A percentile compares a stretch with the other conserved stretches of the same genome.
These are phyloP conservation scores for Spialia ferax DNA, from an alignment of 2,888 invertebrate species.

Conservation along the genomic window DNA sequence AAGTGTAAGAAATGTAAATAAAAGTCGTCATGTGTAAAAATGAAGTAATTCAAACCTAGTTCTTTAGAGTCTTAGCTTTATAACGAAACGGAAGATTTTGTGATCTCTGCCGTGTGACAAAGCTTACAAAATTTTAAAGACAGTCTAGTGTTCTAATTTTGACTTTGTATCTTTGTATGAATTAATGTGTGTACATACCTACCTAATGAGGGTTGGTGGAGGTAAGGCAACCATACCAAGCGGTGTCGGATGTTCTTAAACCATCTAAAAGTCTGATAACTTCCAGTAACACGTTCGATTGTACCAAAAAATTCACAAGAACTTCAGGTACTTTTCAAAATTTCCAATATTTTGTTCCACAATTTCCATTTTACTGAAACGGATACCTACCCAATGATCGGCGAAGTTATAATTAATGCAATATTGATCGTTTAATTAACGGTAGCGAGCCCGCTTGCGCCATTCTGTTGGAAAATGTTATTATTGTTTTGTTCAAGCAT, in stretches of 20 bases:
- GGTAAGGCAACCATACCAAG: too few species aligned
- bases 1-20: background rate
- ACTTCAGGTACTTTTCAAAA: background rate
- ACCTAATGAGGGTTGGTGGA: too few species aligned
- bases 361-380: conserved; percentile 5
- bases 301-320: background rate
- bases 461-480: conserved; percentile 2
- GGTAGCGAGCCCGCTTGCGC: background rate
- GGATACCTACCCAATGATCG: background rate
- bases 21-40: too few species aligned
- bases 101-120: background rate
- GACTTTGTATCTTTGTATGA: too few species aligned
- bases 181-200: too few species aligned
- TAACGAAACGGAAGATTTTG: conserved; percentile 20
- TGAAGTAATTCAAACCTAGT: background rate
- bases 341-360: background rate
- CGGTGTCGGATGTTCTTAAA: too few species aligned
- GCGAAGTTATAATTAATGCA: conserved; percentile 15
- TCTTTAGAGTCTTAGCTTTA: conserved; percentile 18
- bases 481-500: background rate
- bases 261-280: too few species aligned
- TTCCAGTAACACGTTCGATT: too few species aligned
- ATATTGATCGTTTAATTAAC: conserved; percentile 13
- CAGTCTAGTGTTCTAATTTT: too few species aligned
- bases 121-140: background rate